A percentile compares a stretch with the other conserved stretches of the same genome.
These are phyloP conservation scores for Tiliacea aurago DNA, from an alignment of 2,888 invertebrate species.

Conservation along the genomic window DNA sequence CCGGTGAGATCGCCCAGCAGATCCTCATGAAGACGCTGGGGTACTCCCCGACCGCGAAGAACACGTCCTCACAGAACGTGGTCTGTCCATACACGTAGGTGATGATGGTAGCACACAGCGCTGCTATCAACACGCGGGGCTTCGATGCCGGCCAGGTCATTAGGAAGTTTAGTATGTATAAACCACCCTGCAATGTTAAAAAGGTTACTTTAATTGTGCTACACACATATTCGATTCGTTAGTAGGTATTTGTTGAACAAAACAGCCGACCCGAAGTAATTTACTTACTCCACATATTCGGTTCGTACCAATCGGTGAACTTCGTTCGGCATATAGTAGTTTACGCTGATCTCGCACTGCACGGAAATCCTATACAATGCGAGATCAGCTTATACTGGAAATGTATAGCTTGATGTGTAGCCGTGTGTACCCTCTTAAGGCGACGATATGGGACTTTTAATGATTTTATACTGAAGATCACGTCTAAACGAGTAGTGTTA, in stretches of 20 bases:
- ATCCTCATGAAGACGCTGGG: constrained; percentile 82
- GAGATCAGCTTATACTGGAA: too few species aligned
- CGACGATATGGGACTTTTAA: too few species aligned
- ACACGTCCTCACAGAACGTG: constrained; percentile 84
- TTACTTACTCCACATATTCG: not conserved
- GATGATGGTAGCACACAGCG: constrained; percentile 70
- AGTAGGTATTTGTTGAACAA: not conserved
- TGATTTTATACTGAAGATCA: too few species aligned
- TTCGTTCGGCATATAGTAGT: too few species aligned
- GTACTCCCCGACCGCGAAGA: constrained; percentile 83
- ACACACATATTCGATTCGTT: not conserved
- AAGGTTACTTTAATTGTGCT: not conserved
- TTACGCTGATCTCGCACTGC: too few species aligned
- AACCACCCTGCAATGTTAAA: constrained; percentile 76
- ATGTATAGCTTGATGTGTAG: too few species aligned
- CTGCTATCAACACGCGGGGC: constrained; percentile 76
- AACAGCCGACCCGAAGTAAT: not conserved
- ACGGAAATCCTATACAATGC: too few species aligned
- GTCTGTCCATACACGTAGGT: constrained; percentile 84
- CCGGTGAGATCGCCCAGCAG: constrained; percentile 83
- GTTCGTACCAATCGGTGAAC: too few species aligned
- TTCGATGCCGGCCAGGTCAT: constrained; percentile 82
- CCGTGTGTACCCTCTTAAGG: too few species aligned
- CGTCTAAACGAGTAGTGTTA: too few species aligned
- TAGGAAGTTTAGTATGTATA: constrained; percentile 81